Conservation (phyloP, 2,888 invertebrate species). For the Tigriopus californicus region DNA sequence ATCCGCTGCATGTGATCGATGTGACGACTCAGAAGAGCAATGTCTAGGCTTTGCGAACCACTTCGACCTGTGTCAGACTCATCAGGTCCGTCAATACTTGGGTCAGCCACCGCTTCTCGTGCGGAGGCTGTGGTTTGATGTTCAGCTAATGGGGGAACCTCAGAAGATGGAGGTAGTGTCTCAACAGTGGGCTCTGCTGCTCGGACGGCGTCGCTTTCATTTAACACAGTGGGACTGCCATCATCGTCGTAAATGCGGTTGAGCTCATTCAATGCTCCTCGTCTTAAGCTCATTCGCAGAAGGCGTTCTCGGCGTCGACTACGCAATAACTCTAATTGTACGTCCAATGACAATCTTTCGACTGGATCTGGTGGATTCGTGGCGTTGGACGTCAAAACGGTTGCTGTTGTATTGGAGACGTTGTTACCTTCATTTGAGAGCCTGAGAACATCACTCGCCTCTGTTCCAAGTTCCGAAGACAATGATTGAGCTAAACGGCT, state of each 20-base stretch:
- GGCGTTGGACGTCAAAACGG: background rate
- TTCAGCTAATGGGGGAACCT: background rate
- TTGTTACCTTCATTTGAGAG: background rate
- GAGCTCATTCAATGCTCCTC: background rate
- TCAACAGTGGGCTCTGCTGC: background rate
- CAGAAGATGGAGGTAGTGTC: background rate
- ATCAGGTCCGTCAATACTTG: background rate
- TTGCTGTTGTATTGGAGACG: background rate
- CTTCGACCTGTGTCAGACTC: background rate
- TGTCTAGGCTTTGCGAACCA: background rate
- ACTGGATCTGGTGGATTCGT: background rate
- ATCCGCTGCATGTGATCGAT: constrained; percentile 28
- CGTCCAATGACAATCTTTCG: background rate
- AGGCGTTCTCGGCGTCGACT: background rate
- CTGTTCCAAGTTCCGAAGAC: background rate
- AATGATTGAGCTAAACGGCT: background rate
- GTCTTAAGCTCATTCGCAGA: background rate
- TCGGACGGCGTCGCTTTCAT: background rate
- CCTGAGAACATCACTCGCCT: background rate
- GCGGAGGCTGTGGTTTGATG: background rate
- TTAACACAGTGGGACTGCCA: no score
- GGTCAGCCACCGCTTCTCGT: background rate
- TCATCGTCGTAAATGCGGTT: background rate
- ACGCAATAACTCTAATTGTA: background rate
- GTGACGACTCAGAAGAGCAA: constrained; percentile 24